phyloP scores from a whole-genome alignment of 2,797 vertebrate species.

The Mareca penelope region DNA sequence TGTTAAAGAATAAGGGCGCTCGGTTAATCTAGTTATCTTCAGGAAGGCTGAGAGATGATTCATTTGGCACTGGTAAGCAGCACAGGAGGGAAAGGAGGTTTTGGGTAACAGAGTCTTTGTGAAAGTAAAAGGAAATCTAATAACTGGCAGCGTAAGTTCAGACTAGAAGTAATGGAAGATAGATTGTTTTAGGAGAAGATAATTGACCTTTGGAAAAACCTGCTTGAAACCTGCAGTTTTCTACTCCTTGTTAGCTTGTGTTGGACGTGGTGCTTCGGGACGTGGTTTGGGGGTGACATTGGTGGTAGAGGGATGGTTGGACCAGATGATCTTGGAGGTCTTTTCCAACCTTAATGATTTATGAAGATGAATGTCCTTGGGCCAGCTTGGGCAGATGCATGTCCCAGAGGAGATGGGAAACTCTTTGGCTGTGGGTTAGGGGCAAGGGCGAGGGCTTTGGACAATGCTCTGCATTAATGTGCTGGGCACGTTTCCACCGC shows the following conservation, averaged over 20 bases:
- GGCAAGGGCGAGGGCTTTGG: rapidly evolving
- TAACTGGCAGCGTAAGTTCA: conserved; percentile 29
- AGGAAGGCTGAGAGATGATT: not conserved
- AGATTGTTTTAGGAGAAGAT: not conserved
- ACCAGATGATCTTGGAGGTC: too few species aligned
- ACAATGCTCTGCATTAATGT: not conserved
- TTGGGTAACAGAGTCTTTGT: not conserved
- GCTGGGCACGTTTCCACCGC: rapidly evolving
- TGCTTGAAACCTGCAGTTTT: not conserved
- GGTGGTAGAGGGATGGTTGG: too few species aligned
- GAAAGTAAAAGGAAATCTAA: not conserved
- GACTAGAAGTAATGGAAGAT: not conserved
- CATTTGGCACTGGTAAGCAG: not conserved
- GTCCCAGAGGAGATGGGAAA: not conserved
- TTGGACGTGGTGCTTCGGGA: not conserved
- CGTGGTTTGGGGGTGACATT: too few species aligned
- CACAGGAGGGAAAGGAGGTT: not conserved
- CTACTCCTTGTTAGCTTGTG: not conserved
- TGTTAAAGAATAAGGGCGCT: not conserved
- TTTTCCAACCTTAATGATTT: too few species aligned
- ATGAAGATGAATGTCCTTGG: not conserved
- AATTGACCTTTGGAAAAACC: conserved; percentile 10
- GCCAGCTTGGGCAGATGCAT: not conserved
- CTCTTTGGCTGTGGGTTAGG: not conserved
- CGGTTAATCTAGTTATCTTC: not conserved